Base-by-base conservation (phyloP, 1,140 invertebrate genomes). In the Riptortus pedestris region DNA sequence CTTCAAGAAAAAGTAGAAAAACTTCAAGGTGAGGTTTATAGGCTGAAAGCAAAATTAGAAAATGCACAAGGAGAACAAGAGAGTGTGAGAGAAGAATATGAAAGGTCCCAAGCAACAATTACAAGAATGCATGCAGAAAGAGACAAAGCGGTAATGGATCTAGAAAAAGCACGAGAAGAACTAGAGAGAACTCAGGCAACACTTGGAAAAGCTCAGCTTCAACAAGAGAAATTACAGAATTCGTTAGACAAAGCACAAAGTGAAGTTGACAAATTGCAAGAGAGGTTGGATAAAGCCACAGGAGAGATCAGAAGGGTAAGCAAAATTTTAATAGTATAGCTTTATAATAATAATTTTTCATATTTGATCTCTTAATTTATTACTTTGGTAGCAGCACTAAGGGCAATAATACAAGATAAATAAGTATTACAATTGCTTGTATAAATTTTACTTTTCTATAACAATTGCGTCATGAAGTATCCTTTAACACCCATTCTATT, bases 61-160 rank as follows among this genome's bases (percentile, higher is more conserved):
- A 95, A 95, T 76, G 90, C 91, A 72, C 91, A 94, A 78, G 87
- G 87, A 61, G 92, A 96, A 77, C 90, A 92, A 71, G 91, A 94
- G 70, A 93, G 87, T 72, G 76, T 95, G 60, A 88, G 91, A 59
- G 91, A 94, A 71, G 91, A 95, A 75, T 86, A 92, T 71, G 91
- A 93, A 72, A 80, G 89, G 60, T 79, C 85, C 16, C 85, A 88
- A 71, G 78, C 83, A 0, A 80, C 83, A 7, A 83, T 90, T 45
- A 85, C 86, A 55, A 81, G 91, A 60, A 78, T 92, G 64, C 90
- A 92, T 73, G 86, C 86, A 18, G 92, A 96, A 76, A 81, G 90
- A 60, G 92, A 96, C 72, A 87, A 90, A 74, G 87, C 89, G 16
- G 79, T 85, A 52, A 82, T 80, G 0, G 92, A 95, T 71, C 77